These are phyloP conservation scores for Columba livia DNA, from an alignment of 2,113 vertebrate genomes.

Conservation along the genomic window DNA sequence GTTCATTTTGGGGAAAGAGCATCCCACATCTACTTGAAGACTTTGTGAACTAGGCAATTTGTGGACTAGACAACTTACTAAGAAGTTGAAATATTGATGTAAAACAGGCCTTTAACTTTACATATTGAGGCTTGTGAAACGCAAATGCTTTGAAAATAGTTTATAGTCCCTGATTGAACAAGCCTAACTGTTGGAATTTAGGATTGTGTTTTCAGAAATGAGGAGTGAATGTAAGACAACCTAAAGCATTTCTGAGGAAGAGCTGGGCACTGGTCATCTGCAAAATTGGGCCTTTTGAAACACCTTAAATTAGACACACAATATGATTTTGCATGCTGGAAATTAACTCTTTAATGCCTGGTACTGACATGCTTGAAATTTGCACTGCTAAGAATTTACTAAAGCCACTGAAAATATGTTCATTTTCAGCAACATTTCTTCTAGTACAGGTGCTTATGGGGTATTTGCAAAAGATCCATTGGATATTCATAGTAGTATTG, in stretches of 20 bases:
- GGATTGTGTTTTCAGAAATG: not conserved
- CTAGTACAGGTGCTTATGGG: not conserved
- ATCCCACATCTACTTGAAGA: not conserved
- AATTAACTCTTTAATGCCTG: not conserved
- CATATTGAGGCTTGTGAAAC: not conserved
- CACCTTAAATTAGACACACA: not conserved
- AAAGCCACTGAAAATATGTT: not conserved
- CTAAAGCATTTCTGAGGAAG: not conserved
- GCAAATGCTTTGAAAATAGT: not conserved
- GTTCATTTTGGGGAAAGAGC: not conserved
- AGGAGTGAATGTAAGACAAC: not conserved
- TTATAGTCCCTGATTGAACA: not conserved
- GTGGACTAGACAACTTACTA: not conserved
- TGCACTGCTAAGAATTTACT: not conserved
- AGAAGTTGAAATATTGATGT: not conserved
- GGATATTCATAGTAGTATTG: not conserved
- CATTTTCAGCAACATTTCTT: not conserved
- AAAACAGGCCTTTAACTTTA: not conserved
- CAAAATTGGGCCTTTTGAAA: not conserved
- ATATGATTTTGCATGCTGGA: not conserved
- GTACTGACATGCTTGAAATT: not conserved
- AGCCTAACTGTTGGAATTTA: not conserved
- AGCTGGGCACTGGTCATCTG: not conserved
- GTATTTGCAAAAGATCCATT: not conserved
- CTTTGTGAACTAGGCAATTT: not conserved